Evolutionary conservation across 2,888 invertebrate species (phyloP).

Genomic region (Drosophila recens): DNA sequence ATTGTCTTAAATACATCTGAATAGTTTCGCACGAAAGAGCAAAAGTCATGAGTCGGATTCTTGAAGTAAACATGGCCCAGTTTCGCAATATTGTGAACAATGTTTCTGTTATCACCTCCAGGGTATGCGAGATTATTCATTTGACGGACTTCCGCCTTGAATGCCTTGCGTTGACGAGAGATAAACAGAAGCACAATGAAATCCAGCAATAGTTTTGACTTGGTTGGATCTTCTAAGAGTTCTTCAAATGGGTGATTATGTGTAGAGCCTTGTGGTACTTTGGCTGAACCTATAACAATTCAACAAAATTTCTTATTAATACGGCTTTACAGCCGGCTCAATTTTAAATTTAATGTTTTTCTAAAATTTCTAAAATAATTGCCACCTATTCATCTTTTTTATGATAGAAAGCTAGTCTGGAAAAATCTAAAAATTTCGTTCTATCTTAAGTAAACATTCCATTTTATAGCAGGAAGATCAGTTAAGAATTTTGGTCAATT

Average conservation of each 20-base stretch:
- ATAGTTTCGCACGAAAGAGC: slow-evolving; percentile 92
- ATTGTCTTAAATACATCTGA: slow-evolving; percentile 96
- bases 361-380: not conserved
- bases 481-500: too few relatives aligned
- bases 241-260: slow-evolving; percentile 88
- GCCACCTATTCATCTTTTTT: not conserved
- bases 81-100: slow-evolving; percentile 90
- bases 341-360: too few relatives aligned
- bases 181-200: slow-evolving; percentile 95
- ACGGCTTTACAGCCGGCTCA: too few relatives aligned
- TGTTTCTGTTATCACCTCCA: slow-evolving; percentile 91
- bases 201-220: slow-evolving; percentile 93
- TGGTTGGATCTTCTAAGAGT: slow-evolving; percentile 91
- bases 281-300: not conserved
- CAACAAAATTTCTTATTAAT: not conserved
- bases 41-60: slow-evolving; percentile 95
- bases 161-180: slow-evolving; percentile 93
- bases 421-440: too few relatives aligned
- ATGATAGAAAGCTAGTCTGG: slow-evolving; percentile 22
- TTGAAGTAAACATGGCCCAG: slow-evolving; percentile 87
- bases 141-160: slow-evolving; percentile 90
- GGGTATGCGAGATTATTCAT: slow-evolving; percentile 86
- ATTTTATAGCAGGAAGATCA: too few relatives aligned
- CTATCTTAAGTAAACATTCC: too few relatives aligned
- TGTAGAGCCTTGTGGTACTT: not conserved